phyloP scores from a whole-genome alignment of 2,888 invertebrate genomes.

The Orthosia gracilis region DNA sequence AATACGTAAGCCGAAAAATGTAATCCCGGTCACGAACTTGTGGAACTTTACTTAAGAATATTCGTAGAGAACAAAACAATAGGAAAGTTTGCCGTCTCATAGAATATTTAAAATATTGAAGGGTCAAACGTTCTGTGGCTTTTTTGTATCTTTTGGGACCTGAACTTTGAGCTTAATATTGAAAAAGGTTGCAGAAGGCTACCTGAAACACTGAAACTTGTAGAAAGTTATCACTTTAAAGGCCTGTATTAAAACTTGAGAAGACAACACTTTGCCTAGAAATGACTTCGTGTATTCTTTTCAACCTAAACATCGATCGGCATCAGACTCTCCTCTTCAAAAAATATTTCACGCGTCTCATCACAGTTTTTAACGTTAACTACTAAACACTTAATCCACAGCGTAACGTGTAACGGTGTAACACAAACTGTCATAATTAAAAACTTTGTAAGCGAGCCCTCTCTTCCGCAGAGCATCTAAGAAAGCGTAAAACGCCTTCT shows the following conservation, averaged over 20 bases:
- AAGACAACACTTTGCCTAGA: neutral
- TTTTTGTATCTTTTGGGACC: conserved; percentile 51
- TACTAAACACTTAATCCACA: conserved; percentile 58
- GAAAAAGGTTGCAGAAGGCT: conserved; percentile 35
- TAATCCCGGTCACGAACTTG: conserved; percentile 82
- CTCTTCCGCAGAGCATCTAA: conserved; percentile 50
- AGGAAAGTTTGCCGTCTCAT: conserved; percentile 65
- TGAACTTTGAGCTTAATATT: conserved; percentile 54
- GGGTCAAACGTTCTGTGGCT: conserved; percentile 57
- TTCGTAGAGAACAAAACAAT: conserved; percentile 71
- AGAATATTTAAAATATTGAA: conserved; percentile 65
- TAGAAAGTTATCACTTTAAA: neutral
- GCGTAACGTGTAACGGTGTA: conserved; percentile 50
- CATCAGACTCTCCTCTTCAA: conserved; percentile 9
- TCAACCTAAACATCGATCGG: neutral
- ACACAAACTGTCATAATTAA: conserved; percentile 63
- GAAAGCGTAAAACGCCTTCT: conserved; percentile 62
- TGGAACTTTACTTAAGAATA: conserved; percentile 72
- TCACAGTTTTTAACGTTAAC: conserved; percentile 44
- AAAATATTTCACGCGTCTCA: conserved; percentile 20
- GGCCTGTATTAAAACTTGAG: neutral
- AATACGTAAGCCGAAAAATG: conserved; percentile 82
- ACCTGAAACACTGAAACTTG: conserved; percentile 20
- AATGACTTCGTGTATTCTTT: neutral
- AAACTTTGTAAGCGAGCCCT: conserved; percentile 60